Evolutionary conservation across 1,140 invertebrate species (phyloP), one percentile per base, ranked within the genome.

Genomic region (Thalassaphorura encarpata): DNA sequence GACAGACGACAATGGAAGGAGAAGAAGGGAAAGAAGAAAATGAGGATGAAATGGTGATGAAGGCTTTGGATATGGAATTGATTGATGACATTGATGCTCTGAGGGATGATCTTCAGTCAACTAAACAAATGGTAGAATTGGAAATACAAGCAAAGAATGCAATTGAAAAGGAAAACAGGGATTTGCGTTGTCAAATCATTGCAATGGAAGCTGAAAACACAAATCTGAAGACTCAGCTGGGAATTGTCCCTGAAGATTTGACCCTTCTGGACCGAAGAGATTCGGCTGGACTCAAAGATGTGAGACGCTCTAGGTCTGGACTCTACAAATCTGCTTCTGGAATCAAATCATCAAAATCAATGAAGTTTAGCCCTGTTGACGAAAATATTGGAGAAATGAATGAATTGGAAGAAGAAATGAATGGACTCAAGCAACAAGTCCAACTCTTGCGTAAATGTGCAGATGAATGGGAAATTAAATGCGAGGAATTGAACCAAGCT

Each of bases 71-170:
- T 6, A 74, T 80, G 3, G 78, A 78, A 65, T 64, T 80, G 18
- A 72, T 74, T 5, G 76, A 75, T 39, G 70, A 54, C n/a, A 54
- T 59, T 73, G 43, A 62, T 56, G 33, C 33, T 36, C 82, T 89
- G n/a, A 77, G 88, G 56, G 89, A 92, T 66, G 89, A 91, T 70
- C 75, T 92, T 33, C 88, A 91, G 69, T 89, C 86, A 53, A 89
- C 87, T 1, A 92, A 92, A 72, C 87, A 91, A 72, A 83, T 91
- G 76, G 72, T 92, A 56, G 87, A 87, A 2, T 73, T 89, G 41
- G 89, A 92, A 72, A 71, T 91, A 58, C 78, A 86, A 67, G 88
- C 88, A 66, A 89, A 88, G 68, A 85, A 89, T 69, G 83, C 85
- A 0, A 77, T 88, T 61, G 84, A 87, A 58, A 80, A 87, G 63